Evolutionary conservation across 1,140 invertebrate species (phyloP), one percentile per base, ranked within the genome.

Genomic region (Tribolium madens): DNA sequence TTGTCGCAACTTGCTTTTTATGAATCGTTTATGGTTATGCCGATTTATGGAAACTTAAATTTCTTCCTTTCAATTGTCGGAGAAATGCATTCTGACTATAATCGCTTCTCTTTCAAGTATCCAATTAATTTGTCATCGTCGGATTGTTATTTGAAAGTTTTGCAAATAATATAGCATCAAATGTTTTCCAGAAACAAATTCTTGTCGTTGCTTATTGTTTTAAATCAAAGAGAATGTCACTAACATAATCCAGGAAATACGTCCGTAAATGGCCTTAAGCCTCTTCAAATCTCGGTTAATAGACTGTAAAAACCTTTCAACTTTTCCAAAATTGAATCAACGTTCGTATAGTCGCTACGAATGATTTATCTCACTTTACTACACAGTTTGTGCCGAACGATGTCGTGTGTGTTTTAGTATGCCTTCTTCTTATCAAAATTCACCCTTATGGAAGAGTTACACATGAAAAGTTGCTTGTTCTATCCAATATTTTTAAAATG

Each of bases 311-410:
- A 64, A 33, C n/a, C 17, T 33, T 33, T 64, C 57, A 57, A 9
- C 36, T 73, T 53, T 42, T 47, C 13, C 50, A 50, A 73, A 73
- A 73, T 73, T 73, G 72, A 57, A 50, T 42, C 50, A 17, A 53
- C 18, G 42, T 70, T 72, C 26, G 47, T 52, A n/a, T 52, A 17
- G 13, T 73, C 50, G 7, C 26, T 36, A 18, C 13, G 50, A 18
- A 73, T 73, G 72, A 73, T 73, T 57, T 73, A 73, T 36, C 53
- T 53, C 72, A 42, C 21, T 52, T 73, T 73, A 57, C n/a, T 33
- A 14, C 26, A 12, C n/a, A n/a, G 57, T 64, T 64, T 42, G 36
- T 42, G 12, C 26, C 1, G 9, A 33, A 26, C 31, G 12, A 64
- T 13, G 21, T 64, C 14, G 7, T 21, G 17, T 52, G 14, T 57